Evolutionary conservation across 2,113 vertebrate genomes (phyloP).

Genomic region (Alethe diademata): DNA sequence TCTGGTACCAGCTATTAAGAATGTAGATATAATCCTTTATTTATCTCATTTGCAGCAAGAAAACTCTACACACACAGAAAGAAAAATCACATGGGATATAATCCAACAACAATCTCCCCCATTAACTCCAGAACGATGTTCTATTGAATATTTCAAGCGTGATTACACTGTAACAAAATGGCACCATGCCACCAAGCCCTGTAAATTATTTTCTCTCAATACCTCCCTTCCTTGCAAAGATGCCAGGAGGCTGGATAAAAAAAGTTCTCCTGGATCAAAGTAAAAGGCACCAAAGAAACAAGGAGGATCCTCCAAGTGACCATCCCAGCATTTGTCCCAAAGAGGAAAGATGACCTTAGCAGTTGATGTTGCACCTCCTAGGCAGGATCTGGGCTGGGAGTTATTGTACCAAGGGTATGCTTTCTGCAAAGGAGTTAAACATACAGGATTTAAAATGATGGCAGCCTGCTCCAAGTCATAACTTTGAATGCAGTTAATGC

Average conservation of each 20-base stretch:
- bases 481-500: neutral
- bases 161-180: slow-evolving; percentile 13
- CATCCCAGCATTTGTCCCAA: fast-evolving
- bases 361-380: neutral
- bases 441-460: neutral
- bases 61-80: neutral
- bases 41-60: neutral
- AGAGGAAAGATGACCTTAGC: neutral
- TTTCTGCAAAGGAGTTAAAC: neutral
- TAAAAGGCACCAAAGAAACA: neutral
- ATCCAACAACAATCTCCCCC: neutral
- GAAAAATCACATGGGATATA: neutral
- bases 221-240: neutral
- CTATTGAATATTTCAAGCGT: neutral
- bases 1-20: neutral
- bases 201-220: neutral
- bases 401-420: neutral
- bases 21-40: neutral
- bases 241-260: neutral
- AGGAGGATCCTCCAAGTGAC: neutral
- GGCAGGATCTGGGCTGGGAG: neutral
- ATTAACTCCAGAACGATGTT: neutral
- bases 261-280: neutral
- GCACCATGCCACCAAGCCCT: neutral
- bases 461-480: neutral